phyloP scores from a whole-genome alignment of 1,140 invertebrate genomes.

The Drosophila ficusphila region DNA sequence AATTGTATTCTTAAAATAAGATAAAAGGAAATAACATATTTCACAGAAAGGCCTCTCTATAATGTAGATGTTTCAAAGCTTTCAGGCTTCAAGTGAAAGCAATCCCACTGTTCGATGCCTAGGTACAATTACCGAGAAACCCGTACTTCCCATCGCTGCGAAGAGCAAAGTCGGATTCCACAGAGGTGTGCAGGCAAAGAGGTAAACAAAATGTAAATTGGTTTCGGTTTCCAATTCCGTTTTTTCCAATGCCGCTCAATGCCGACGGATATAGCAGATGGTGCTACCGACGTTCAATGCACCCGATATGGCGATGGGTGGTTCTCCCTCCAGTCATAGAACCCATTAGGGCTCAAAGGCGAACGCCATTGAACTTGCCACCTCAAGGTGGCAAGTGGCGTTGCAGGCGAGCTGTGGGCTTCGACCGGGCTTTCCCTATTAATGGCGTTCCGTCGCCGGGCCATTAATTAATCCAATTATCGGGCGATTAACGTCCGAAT shows the following conservation, averaged over 20 bases:
- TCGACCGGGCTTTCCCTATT: background rate
- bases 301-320: conserved; percentile 25
- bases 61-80: background rate
- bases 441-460: conserved; percentile 8
- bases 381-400: conserved; percentile 16
- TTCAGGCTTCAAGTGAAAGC: background rate
- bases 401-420: conserved; percentile 8
- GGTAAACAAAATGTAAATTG: conserved; percentile 74
- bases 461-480: conserved; percentile 55
- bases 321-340: conserved; percentile 46
- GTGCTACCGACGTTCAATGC: conserved; percentile 51
- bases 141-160: background rate
- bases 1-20: too few species aligned
- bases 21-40: too few species aligned
- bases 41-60: background rate
- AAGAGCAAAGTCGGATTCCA: background rate
- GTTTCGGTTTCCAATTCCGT: conserved; percentile 40
- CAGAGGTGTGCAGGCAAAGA: conserved; percentile 27
- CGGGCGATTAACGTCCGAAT: conserved; percentile 33
- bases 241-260: conserved; percentile 41
- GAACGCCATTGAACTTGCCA: conserved; percentile 66
- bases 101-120: too few species aligned
- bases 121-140: background rate
- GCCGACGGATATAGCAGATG: conserved; percentile 35
- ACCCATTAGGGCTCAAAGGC: conserved; percentile 46